A percentile compares a stretch with the other conserved stretches of the same genome.
phyloP scores from a whole-genome alignment of 2,888 invertebrate species.

The Zaprionus obscuricornis region DNA sequence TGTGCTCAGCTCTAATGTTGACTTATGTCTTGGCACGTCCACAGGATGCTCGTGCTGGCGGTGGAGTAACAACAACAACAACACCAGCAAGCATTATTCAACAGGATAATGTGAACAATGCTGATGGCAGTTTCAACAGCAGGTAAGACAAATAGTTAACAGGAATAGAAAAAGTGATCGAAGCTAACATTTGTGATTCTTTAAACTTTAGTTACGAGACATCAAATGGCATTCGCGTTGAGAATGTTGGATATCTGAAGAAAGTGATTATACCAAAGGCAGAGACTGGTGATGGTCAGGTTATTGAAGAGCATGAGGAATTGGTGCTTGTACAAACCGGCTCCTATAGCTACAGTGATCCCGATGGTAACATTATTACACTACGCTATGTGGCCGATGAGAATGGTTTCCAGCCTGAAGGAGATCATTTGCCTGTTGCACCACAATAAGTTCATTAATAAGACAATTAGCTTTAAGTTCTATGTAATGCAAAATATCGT shows the following conservation, averaged over 20 bases:
- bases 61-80: conserved; percentile 63
- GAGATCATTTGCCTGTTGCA: conserved; percentile 86
- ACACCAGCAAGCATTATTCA: conserved; percentile 84
- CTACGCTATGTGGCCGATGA: conserved; percentile 89
- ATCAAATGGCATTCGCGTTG: conserved; percentile 90
- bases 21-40: conserved; percentile 75
- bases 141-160: conserved; percentile 74
- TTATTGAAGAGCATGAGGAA: conserved; percentile 85
- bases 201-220: conserved; percentile 87
- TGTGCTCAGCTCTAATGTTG: conserved; percentile 70
- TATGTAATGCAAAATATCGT: conserved; percentile 23
- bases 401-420: conserved; percentile 88
- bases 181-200: neutral
- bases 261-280: conserved; percentile 84
- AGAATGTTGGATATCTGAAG: conserved; percentile 89
- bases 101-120: conserved; percentile 83
- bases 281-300: conserved; percentile 83
- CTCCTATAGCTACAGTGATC: conserved; percentile 88
- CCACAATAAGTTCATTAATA: conserved; percentile 72
- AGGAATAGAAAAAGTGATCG: neutral
- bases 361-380: conserved; percentile 87
- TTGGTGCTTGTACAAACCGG: conserved; percentile 87
- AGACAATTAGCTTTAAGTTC: conserved; percentile 46
- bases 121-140: conserved; percentile 84
- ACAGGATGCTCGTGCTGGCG: conserved; percentile 63